These are phyloP conservation scores for Hymenopus coronatus DNA, from an alignment of 2,888 invertebrate genomes.

Conservation along the genomic window DNA sequence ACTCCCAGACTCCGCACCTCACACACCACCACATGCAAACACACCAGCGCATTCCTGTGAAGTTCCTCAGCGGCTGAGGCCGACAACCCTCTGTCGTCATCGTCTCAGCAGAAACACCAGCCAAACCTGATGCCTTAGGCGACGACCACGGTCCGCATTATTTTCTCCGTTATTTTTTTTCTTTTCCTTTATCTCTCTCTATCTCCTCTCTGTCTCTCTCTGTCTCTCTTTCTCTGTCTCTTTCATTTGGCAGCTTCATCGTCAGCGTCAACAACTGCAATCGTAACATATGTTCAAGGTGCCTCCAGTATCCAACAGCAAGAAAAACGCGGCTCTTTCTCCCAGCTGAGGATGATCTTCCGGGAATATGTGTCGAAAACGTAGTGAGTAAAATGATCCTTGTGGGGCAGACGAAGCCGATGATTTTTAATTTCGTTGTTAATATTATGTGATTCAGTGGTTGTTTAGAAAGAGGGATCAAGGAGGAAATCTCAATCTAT, in stretches of 20 bases:
- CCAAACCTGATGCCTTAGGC: neutral
- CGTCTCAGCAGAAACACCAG: neutral
- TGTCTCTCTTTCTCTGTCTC: neutral
- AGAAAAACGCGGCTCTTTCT: neutral
- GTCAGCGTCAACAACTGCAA: neutral
- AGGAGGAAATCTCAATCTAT: neutral
- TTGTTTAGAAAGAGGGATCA: neutral
- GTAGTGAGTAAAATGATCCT: neutral
- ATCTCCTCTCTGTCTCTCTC: neutral
- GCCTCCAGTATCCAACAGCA: neutral
- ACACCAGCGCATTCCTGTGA: neutral
- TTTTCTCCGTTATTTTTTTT: neutral
- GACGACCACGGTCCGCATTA: neutral
- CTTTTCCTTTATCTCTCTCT: neutral
- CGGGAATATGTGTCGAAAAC: neutral
- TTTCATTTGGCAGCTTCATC: neutral
- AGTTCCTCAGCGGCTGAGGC: neutral
- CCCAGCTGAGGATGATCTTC: neutral
- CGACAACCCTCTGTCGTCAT: too few species aligned
- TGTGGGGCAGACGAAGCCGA: neutral
- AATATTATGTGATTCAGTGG: neutral
- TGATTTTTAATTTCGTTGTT: neutral
- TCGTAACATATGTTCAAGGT: neutral
- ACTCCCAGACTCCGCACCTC: neutral
- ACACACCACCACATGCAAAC: slow-evolving; percentile 8